Base-by-base conservation (phyloP, 2,888 invertebrate genomes). In the Lithophane semibrunnea region DNA sequence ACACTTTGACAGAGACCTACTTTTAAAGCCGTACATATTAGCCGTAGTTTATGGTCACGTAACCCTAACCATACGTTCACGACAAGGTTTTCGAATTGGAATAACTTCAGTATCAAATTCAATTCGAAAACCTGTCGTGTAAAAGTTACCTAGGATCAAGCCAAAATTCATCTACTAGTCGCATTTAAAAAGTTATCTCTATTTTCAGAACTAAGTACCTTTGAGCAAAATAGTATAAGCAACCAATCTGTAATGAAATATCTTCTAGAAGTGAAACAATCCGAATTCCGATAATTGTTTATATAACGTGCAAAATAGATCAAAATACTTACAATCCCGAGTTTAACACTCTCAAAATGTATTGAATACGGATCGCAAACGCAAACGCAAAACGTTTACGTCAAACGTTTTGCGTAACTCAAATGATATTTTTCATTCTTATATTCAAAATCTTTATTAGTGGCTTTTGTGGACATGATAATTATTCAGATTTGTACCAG, bases 11-110 rank as follows among this genome's bases (percentile, higher is more conserved):
- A 47, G 52, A 65, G 16, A 58, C 47, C 58, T 54, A 63, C 44
- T 80, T 80, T 75, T 76, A 72, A 76, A 79, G 66, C 56, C 60
- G 29, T 70, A 64, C 67, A 79, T n/a, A n/a, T n/a, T n/a, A n/a
- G n/a, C n/a, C n/a, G n/a, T 29, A 29, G 73, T 85, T 83, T 80
- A 87, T 86, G 78, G 76, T 85, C 84, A 77, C 71, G 63, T 77
- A 47, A 73, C 73, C 64, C 47, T 73, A 76, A 77, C 76, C 66
- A 77, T 44, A 64, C 16, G 67, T 72, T 74, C 66, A 52, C 72
- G 71, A 79, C 29, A 37, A 37, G n/a, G 44, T 56, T 82, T 58
- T 42, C 37, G 63, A 79, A 74, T 75, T 68, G 44, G 44, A 72
- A 77, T 75, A 77, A 74, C 72, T 75, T 8, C 21, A 21, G n/a